Evolutionary conservation across 2,797 vertebrate species (phyloP), one percentile per base, ranked within the genome.

Genomic region (Pteronotus mesoamericanus): DNA sequence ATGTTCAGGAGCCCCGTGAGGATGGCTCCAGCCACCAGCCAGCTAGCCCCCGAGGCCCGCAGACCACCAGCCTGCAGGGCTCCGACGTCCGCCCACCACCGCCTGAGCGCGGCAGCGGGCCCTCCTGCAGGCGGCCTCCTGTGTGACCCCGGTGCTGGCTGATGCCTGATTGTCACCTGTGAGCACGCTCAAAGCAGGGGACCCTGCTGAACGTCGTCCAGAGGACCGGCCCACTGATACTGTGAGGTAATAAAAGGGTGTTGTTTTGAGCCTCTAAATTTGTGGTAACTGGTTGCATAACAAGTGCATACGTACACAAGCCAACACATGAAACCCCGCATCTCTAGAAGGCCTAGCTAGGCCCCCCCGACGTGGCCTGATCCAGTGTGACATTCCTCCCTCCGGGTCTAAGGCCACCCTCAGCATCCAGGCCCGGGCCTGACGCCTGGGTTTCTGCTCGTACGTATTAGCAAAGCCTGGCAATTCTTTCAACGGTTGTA

Each of bases 71-170:
- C 57, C 83, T 3, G 0, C 3, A 2, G 55, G 51, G 39, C 51
- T 3, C 9, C 0, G 18, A 10, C 48, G 19, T 44, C 37, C 48
- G 26, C 51, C 29, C 8, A 3, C 39, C 1, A 9, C 34, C 12
- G 0, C 0, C 21, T 4, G 86, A n/a, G 39, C 29, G 5, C 26
- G 8, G 72, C 55, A 39, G 22, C 39, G 0, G 16, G 1, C 9
- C 21, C 59, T 19, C 85, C 55, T 14, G 24, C 6, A 6, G 21
- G 1, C 11, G 24, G 24, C 24, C 44, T 77, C 68, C 8, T 55
- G 6, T 0, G 46, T 26, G 55, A 46, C 44, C 16, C 15, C 6
- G 0, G 66, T 16, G 10, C 46, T 4, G 29, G 21, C 32, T 1
- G 14, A 22, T 10, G 3, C 51, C 55, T 34, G 37, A 9, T 16